Conservation (phyloP, 2,113 vertebrate genomes). For the Poecile atricapillus region DNA sequence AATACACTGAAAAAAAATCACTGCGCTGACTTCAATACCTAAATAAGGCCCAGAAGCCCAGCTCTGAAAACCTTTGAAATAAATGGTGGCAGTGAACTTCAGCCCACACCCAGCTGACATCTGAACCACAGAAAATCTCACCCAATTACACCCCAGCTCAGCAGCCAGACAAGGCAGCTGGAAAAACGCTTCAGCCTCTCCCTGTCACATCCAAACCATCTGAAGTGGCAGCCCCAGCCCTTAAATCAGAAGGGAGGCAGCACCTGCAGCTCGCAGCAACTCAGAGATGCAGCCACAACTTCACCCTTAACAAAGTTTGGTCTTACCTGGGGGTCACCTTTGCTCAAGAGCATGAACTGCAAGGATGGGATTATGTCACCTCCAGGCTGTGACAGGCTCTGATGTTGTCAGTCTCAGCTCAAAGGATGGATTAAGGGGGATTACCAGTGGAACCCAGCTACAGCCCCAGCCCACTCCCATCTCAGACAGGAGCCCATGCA, state of each 20-base stretch:
- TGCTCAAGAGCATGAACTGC: not conserved
- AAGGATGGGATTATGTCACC: not conserved
- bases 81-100: slow-evolving; percentile 24
- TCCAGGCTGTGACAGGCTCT: not conserved
- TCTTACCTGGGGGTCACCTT: not conserved
- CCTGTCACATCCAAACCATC: slow-evolving; percentile 14
- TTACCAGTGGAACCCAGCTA: not conserved
- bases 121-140: slow-evolving; percentile 20
- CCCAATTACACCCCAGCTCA: not conserved
- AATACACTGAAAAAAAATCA: not conserved
- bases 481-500: not conserved
- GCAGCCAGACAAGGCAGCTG: slow-evolving; percentile 1
- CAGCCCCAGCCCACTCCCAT: not conserved
- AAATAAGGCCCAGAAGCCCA: slow-evolving; percentile 7
- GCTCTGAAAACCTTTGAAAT: slow-evolving; percentile 53
- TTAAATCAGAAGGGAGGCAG: not conserved
- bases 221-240: not conserved
- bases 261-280: not conserved
- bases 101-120: slow-evolving; percentile 36
- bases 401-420: not conserved
- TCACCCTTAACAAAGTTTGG: not conserved
- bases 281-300: not conserved
- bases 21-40: slow-evolving; percentile 31
- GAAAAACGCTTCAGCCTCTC: not conserved
- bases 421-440: not conserved